These are phyloP conservation scores for Notolepis coatsorum DNA, from an alignment of 2,797 vertebrate species.

Conservation along the genomic window DNA sequence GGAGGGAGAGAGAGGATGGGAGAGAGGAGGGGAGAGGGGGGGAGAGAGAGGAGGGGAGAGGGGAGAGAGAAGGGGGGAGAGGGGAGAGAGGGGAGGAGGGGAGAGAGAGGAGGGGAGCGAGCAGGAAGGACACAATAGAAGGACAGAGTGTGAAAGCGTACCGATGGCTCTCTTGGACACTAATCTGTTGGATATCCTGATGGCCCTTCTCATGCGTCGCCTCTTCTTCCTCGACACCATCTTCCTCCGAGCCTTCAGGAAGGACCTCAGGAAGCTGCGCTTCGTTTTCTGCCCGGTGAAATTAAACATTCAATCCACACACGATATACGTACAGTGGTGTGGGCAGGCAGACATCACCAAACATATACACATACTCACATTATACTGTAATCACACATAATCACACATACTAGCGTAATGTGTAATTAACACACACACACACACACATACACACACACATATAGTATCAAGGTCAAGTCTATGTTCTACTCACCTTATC, in stretches of 20 bases:
- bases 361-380: neutral
- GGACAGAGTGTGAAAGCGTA: slow-evolving; percentile 31
- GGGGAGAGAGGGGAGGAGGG: too few relatives aligned
- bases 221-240: slow-evolving; percentile 5
- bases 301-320: neutral
- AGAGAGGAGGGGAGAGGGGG: too few relatives aligned
- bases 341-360: neutral
- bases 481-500: slow-evolving; percentile 50
- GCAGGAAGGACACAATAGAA: neutral
- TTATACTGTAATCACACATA: neutral
- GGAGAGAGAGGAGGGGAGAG: too few relatives aligned
- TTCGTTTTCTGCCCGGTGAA: slow-evolving; percentile 56
- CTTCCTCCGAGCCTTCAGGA: neutral
- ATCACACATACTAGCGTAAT: neutral
- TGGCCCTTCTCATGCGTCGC: slow-evolving; percentile 24
- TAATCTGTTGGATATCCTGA: slow-evolving; percentile 15
- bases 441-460: neutral
- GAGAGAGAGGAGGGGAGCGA: too few relatives aligned
- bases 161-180: slow-evolving; percentile 50
- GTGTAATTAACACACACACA: neutral
- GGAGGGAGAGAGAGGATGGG: too few relatives aligned
- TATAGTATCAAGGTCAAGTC: neutral
- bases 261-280: slow-evolving; percentile 49
- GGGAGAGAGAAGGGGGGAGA: too few relatives aligned
- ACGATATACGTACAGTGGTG: neutral